Base-by-base conservation (phyloP, 2,888 invertebrate genomes). In the Leucozona laternaria region DNA sequence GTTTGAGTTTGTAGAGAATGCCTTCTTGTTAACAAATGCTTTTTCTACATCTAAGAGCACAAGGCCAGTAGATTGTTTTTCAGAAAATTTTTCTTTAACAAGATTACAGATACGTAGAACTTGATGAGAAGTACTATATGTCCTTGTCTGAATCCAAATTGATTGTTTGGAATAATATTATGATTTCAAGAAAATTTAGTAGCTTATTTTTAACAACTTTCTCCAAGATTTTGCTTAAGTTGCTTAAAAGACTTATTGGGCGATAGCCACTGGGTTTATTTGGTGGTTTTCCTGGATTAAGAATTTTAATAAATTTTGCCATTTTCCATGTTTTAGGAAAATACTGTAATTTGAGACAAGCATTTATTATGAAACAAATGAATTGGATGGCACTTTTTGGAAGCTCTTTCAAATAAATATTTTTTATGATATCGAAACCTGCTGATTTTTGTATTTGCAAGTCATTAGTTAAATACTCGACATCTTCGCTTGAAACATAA, bases 221-320 rank as follows among this genome's bases (percentile, higher is more conserved):
- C 50, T 68, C 45, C 17, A 64, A 64, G 2, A 64, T 64, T 28
- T 64, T 50, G 25, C 68, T 68, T 8, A 40, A 4, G 37, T 13
- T 15, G 50, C 34, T 68, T 13, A 66, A 22, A 17, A 48, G 31
- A 10, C 64, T 66, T 66, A 66, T 66, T 50, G 66, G 66, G 4
- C 66, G 17, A 50, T 66, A 66, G 28, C 48, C 50, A 4, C 8
- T 31, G 4, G 62, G 10, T 22, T 40, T 62, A 15, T 62, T 43
- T 10, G 8, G 48, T 31, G 64, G 64, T 28, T 64, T 64, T 22
- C 70, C 70, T 70, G 70, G 37, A 2, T 68, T 68, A 5, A 53
- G 40, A 11, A 53, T 68, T 37, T 53, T 53, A 8, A 68, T 37
- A 20, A 68, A 15, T 22, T 40, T 68, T 3, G 55, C 53, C 3